Evolutionary conservation across 2,797 vertebrate genomes (phyloP).

Genomic region (Cuniculus paca): DNA sequence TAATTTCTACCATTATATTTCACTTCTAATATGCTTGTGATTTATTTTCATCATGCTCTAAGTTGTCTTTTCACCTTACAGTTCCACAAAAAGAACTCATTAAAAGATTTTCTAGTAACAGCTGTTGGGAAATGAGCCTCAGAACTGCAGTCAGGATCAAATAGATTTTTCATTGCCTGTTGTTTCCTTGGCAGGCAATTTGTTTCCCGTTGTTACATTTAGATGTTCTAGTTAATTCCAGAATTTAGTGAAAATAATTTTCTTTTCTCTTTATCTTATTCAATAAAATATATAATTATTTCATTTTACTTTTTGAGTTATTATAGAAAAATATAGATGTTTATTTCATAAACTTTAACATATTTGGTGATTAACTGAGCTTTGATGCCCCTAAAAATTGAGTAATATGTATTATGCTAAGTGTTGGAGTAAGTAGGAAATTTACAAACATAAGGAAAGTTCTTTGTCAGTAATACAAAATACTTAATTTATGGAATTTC

Average conservation of each 20-base stretch:
- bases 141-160: conserved; percentile 55
- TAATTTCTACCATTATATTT: conserved; percentile 12
- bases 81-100: conserved; percentile 56
- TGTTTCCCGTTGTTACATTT: conserved; percentile 63
- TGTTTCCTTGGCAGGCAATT: conserved; percentile 71
- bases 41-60: conserved; percentile 47
- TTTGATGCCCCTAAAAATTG: background rate
- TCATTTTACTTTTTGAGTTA: conserved; percentile 18
- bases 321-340: background rate
- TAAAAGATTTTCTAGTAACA: conserved; percentile 69
- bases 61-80: conserved; percentile 52
- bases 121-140: conserved; percentile 28
- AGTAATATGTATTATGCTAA: background rate
- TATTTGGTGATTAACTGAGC: background rate
- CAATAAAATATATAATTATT: background rate
- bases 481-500: background rate
- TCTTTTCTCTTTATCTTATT: background rate
- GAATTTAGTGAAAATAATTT: conserved; percentile 35
- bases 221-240: conserved; percentile 13
- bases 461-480: background rate
- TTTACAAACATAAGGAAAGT: background rate
- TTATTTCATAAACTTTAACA: background rate
- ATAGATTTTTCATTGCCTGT: conserved; percentile 66
- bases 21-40: background rate
- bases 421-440: background rate